A percentile compares a stretch with the other conserved stretches of the same genome.
Evolutionary conservation across 2,113 vertebrate species (phyloP).

Genomic region (Pseudorectes ferrugineus): DNA sequence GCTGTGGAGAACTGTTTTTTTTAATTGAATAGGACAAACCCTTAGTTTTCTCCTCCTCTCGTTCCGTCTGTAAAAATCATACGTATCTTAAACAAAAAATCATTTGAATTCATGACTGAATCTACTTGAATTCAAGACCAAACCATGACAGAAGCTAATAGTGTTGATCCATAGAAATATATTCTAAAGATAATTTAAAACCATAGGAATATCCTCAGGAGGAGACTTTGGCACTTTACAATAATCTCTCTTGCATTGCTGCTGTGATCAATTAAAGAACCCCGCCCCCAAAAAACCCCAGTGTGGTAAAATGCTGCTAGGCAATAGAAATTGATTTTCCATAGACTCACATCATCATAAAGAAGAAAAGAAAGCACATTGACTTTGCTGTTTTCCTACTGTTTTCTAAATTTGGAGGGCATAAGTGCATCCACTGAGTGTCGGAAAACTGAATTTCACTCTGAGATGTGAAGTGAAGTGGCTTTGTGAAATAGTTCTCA

Average conservation of each 20-base stretch:
- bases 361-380: background rate
- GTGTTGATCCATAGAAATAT: background rate
- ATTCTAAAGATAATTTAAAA: background rate
- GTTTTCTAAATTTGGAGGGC: background rate
- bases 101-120: background rate
- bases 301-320: background rate
- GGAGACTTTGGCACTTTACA: background rate
- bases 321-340: background rate
- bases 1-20: background rate
- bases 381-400: constrained; percentile 43
- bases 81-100: background rate
- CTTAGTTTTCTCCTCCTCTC: background rate
- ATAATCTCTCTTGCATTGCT: background rate
- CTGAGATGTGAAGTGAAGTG: background rate
- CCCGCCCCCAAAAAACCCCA: background rate
- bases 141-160: background rate
- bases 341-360: background rate
- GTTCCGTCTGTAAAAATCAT: background rate
- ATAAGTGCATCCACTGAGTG: background rate
- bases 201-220: background rate
- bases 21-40: background rate
- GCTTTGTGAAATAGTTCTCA: background rate
- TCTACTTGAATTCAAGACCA: background rate
- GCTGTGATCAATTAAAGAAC: background rate
- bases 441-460: background rate